Base-by-base conservation (phyloP, 2,888 invertebrate species). In the Acrobasis consociella region DNA sequence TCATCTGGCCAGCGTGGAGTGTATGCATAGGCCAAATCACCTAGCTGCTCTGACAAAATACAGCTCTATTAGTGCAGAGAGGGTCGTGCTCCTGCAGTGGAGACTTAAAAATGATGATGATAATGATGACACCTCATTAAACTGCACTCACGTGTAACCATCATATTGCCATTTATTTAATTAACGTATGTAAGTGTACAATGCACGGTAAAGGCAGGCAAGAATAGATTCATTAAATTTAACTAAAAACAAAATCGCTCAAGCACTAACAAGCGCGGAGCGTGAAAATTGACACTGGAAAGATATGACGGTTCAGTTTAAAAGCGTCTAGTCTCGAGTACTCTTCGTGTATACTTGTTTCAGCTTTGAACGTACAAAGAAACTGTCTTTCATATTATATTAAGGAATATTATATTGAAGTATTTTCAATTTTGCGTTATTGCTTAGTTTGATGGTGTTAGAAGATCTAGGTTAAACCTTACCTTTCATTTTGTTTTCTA, bases 241-340 rank as follows among this genome's bases (percentile, higher is more conserved):
- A 46, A 46, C 46, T 46, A 11, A 46, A 46, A 46, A 46, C n/a
- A 46, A 46, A 46, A n/a, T 46, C 13, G 13, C n/a, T 46, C 46
- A 46, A 46, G 46, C n/a, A 46, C 46, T 46, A 46, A 46, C 11
- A 46, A 46, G 46, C n/a, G 46, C 13, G 5, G 46, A 46, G 46
- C 46, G 13, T 13, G 46, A 46, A 11, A 46, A 46, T 46, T 46
- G 46, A 46, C 46, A 46, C 46, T 13, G n/a, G n/a, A 11, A 13
- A 46, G 46, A 46, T 46, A 46, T 46, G n/a, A 46, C 46, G 46
- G 46, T 42, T 42, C 42, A 42, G 42, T 13, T 42, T 42, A 42
- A 42, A 42, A 42, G 42, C 42, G 42, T 42, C 42, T 42, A 42
- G 42, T 46, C 46, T 46, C 13, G 46, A 46, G 46, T 46, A 46